These are phyloP conservation scores for Andrena minutula DNA, from an alignment of 2,888 invertebrate genomes.

Conservation along the genomic window DNA sequence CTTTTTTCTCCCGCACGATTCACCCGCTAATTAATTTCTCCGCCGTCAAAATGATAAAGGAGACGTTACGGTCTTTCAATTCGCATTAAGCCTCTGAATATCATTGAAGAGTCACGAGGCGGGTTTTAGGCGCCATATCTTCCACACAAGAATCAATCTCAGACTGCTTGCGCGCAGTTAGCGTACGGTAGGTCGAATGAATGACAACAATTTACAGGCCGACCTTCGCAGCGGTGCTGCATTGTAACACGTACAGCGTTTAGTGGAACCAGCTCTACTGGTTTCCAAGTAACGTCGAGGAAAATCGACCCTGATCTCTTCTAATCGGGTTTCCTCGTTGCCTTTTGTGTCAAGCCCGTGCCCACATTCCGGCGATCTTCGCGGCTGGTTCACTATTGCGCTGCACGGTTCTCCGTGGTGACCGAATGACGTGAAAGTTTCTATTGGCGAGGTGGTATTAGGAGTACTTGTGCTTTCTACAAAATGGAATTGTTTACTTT, in stretches of 20 bases:
- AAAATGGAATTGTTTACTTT: background rate
- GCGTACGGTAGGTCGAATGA: conserved; percentile 38
- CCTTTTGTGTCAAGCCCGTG: conserved; percentile 15
- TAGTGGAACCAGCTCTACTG: conserved; percentile 62
- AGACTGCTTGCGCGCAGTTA: conserved; percentile 42
- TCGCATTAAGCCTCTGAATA: conserved; percentile 1
- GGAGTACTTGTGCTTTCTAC: background rate
- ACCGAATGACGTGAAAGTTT: conserved; percentile 11
- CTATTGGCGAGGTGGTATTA: background rate
- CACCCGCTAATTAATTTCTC: conserved; percentile 1
- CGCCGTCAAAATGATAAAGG: conserved; percentile 15
- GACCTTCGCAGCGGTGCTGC: conserved; percentile 49
- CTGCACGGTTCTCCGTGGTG: conserved; percentile 8
- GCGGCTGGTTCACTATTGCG: conserved; percentile 15
- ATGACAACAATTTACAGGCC: conserved; percentile 55
- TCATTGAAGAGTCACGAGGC: background rate
- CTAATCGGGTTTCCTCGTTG: conserved; percentile 60
- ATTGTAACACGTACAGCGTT: conserved; percentile 58
- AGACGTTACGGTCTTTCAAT: conserved; percentile 10
- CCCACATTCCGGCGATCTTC: conserved; percentile 46
- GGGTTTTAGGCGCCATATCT: conserved; percentile 7
- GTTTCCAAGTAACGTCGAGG: conserved; percentile 49
- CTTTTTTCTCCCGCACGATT: background rate
- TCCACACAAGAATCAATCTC: conserved; percentile 36
- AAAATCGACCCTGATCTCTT: conserved; percentile 49